phyloP scores from a whole-genome alignment of 2,797 vertebrate genomes.

The Paguma larvata region DNA sequence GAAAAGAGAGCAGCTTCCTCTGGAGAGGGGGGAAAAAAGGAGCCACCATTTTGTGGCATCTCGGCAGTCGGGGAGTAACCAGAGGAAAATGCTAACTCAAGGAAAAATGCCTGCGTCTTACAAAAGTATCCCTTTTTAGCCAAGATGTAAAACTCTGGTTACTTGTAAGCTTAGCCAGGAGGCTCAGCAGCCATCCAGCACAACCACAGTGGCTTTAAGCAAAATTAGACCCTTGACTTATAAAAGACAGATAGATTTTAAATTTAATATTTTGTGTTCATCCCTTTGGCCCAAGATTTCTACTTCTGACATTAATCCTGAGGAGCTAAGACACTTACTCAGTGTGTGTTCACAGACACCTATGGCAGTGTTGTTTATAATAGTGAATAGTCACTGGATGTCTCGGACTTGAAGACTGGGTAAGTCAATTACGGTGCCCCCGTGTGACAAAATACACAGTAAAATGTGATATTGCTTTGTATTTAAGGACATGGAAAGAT shows the following conservation, averaged over 20 bases:
- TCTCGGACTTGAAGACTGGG: background rate
- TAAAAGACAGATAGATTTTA: background rate
- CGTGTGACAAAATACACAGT: background rate
- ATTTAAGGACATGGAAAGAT: background rate
- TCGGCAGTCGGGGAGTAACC: background rate
- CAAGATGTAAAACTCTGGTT: background rate
- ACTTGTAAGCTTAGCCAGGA: background rate
- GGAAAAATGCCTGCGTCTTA: background rate
- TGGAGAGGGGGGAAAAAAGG: no score
- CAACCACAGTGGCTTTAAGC: background rate
- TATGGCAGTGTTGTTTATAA: background rate
- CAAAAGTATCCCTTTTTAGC: background rate
- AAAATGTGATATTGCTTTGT: background rate
- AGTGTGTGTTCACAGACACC: background rate
- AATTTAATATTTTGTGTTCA: background rate
- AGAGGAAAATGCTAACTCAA: no score
- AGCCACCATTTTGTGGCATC: background rate
- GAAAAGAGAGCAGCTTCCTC: background rate
- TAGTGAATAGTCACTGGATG: background rate
- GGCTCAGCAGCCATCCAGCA: background rate
- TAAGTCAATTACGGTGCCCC: background rate
- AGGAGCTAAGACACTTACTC: background rate
- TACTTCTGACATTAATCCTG: constrained; percentile 17
- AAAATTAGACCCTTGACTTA: background rate
- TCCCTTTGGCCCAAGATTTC: background rate